Evolutionary conservation across 2,888 invertebrate genomes (phyloP).

Genomic region (Pachliopta kotzebuea): DNA sequence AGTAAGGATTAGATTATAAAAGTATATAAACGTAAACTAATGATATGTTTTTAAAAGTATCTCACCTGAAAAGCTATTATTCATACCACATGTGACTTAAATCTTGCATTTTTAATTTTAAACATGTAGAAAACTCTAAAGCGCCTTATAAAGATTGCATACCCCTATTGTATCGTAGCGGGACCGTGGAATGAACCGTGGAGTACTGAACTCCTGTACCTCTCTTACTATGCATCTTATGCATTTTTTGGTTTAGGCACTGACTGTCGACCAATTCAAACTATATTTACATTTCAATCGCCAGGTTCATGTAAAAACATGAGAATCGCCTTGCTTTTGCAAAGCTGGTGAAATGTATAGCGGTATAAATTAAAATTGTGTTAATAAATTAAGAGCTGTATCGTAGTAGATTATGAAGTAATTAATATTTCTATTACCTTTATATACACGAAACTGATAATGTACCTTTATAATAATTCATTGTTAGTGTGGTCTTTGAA

Average conservation of each 20-base stretch:
- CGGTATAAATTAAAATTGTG: not conserved
- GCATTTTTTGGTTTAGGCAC: constrained; percentile 10
- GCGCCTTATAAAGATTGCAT: constrained; percentile 15
- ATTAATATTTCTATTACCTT: not conserved
- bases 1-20: too few relatives aligned
- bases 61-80: too few relatives aligned
- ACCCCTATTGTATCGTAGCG: constrained; percentile 10
- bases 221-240: too few relatives aligned
- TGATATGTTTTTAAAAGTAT: too few relatives aligned
- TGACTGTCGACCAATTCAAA: constrained; percentile 32
- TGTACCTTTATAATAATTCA: too few relatives aligned
- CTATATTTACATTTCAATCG: constrained; percentile 38
- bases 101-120: constrained; percentile 3
- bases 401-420: not conserved
- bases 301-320: constrained; percentile 38
- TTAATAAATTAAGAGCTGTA: not conserved
- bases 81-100: too few relatives aligned
- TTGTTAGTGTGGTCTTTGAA: not conserved
- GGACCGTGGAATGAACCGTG: not conserved
- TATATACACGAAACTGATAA: not conserved
- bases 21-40: too few relatives aligned
- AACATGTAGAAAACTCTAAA: constrained; percentile 12
- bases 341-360: constrained; percentile 31
- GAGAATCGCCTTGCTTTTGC: constrained; percentile 28
- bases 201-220: too few relatives aligned